Percentiles rank a stretch among this genome's conserved stretches.
These are phyloP conservation scores for Stylophora pistillata DNA, from an alignment of 64 coral and sea anemone genomes.

Conservation along the genomic window DNA sequence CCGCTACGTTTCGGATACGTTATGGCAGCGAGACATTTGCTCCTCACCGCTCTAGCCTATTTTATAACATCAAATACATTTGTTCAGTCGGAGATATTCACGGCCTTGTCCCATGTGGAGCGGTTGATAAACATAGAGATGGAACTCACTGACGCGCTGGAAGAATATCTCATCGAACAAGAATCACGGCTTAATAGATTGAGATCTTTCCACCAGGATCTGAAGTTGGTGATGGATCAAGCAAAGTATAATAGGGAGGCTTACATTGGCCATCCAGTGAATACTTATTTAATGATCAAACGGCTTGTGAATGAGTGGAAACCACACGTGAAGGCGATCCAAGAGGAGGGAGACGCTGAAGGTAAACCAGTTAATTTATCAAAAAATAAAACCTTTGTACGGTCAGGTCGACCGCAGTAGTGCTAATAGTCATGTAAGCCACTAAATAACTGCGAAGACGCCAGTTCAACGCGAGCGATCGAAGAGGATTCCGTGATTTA, in stretches of 20 bases:
- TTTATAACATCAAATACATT: neutral
- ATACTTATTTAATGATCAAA: slow-evolving; percentile 86
- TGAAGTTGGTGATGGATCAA: slow-evolving; percentile 53
- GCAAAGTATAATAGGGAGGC: slow-evolving; percentile 41
- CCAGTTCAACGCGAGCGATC: too few relatives aligned
- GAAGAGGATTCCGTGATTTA: too few relatives aligned
- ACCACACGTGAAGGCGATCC: slow-evolving; percentile 45
- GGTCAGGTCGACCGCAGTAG: neutral
- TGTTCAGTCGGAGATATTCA: slow-evolving; percentile 60
- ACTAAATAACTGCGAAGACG: too few relatives aligned
- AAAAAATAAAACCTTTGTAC: neutral
- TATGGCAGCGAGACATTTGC: neutral
- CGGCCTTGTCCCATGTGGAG: slow-evolving; percentile 82
- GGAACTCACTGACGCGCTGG: slow-evolving; percentile 60
- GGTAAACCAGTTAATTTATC: slow-evolving; percentile 32
- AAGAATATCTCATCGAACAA: slow-evolving; percentile 72
- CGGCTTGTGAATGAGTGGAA: slow-evolving; percentile 86
- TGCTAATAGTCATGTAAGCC: too few relatives aligned
- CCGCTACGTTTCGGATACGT: neutral
- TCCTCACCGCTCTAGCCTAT: neutral
- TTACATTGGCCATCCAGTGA: slow-evolving; percentile 82
- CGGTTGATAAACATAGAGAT: slow-evolving; percentile 74
- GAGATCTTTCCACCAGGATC: slow-evolving; percentile 55
- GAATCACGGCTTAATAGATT: slow-evolving; percentile 53
- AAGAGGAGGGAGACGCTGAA: slow-evolving; percentile 50